Evolutionary conservation across 2,113 vertebrate genomes (phyloP).

Genomic region (Thinocorus orbignyianus): DNA sequence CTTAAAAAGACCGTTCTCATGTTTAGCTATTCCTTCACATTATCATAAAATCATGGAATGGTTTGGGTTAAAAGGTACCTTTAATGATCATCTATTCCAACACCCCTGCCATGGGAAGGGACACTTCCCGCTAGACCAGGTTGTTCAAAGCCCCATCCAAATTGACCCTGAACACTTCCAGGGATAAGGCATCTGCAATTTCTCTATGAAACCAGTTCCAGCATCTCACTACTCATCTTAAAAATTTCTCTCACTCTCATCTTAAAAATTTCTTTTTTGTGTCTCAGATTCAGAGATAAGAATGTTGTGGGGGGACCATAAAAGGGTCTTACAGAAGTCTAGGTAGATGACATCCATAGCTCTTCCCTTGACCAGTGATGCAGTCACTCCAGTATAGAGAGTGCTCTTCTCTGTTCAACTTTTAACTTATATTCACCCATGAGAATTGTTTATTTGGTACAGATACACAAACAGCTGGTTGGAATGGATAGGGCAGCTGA

Average conservation of each 20-base stretch:
- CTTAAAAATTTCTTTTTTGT: neutral
- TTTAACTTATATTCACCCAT: neutral
- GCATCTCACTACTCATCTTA: neutral
- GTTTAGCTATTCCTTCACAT: neutral
- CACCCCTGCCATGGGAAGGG: neutral
- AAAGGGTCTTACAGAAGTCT: neutral
- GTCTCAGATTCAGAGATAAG: neutral
- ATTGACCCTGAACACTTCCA: neutral
- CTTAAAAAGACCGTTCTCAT: neutral
- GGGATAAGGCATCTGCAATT: neutral
- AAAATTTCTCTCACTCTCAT: neutral
- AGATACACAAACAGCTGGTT: neutral
- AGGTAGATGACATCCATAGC: neutral
- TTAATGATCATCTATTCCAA: neutral
- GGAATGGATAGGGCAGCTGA: neutral
- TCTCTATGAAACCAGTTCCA: neutral
- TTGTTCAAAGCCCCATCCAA: neutral
- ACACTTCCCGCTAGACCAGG: neutral
- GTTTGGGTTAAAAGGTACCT: neutral
- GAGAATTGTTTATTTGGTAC: neutral
- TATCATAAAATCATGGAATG: neutral
- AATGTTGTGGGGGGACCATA: neutral
- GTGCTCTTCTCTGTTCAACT: neutral
- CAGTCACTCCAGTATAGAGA: neutral
- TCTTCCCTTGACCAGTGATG: neutral